Evolutionary conservation across 2,888 invertebrate genomes (phyloP), one percentile per base, ranked within the genome.

Genomic region (Eristalis pertinax): DNA sequence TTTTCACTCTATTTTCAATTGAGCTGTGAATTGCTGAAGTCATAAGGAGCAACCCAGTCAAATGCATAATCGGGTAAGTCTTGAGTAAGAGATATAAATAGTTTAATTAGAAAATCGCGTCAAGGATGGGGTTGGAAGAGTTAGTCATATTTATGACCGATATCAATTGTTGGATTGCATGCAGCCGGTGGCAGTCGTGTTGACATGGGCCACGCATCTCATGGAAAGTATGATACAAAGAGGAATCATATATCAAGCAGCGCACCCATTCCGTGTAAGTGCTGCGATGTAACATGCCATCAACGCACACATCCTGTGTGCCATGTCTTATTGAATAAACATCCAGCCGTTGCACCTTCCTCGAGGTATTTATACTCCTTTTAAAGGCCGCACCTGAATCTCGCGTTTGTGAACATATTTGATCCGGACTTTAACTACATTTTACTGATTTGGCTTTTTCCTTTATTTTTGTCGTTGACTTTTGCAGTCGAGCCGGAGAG

Each of bases 1-100:
- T 77, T 85, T 62, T 10, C 69, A 11, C 74, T 78, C 19, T 85
- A 82, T 7, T 82, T 78, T 41, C 69, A 85, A 74, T 32, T 85
- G 19, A 85, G 68, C 63, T 68, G 81, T 60, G 85, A 85, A 56
- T 43, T 85, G 7, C 41, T 85, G 24, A 81, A 69, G 56, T 19
- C 85, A 0, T 81, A 85, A 58, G 50, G 19, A 50, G 43, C 2
- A 8, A 32, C 32, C 32, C 32, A 43, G 43, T 43, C 50, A 50
- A 50, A 50, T 50, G 50, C 50, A 11, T 13, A 38, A 2, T 13
- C 38, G 3, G 50, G 50, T 50, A 2, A 50, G 50, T 50, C 19
- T 19, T 50, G 4, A n/a, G 15, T 43, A 43, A 43, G 43, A 19
- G 50, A 8, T 50, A 50, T 50, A 50, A 50, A 50, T 50, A 50